Evolutionary conservation across 2,888 invertebrate genomes (phyloP), one percentile per base, ranked within the genome.

Genomic region (Ormyrus pomaceus): DNA sequence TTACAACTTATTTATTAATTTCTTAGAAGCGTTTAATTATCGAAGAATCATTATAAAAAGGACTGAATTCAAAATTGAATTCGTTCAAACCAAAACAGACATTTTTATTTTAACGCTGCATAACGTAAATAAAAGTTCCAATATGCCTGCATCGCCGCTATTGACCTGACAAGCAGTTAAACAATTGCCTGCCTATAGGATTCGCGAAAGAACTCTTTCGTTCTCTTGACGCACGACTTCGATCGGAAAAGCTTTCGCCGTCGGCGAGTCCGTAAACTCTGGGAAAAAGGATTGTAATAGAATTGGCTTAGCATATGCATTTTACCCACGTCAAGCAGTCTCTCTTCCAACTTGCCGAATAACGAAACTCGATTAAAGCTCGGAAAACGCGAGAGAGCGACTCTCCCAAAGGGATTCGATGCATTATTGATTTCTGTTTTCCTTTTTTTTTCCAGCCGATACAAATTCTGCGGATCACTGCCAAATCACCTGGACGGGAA

Each of bases 401-500:
- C 34, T 34, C 34, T n/a, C n/a, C 34, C 34, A 34, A 34, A 34
- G 34, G 34, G 34, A 34, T 34, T 34, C 34, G 34, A 34, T 34
- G 34, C 34, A 34, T 34, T 34, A 34, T 34, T 34, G 34, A 34
- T n/a, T n/a, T 51, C 9, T 51, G 9, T 6, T 19, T 48, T 13
- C 55, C 34, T 6, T 50, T 56, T 65, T 51, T 55, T 55, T 79
- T 76, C 5, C 65, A 77, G 71, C 84, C 89, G 91, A 83, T 91
- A 91, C 85, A 91, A 91, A 86, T 90, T 92, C 82, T 93, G 93
- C 86, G 92, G 93, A 81, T 95, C 95, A 59, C 89, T 95, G 84
- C 95, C 95, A 9, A 95, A 95, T 91, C 94, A 95, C 87, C 91
- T 95, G 86, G 95, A 95, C 84, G 93, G 93, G 70, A 91, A 93